Evolutionary conservation across 2,888 invertebrate genomes (phyloP), one percentile per base, ranked within the genome.

Genomic region (Melinopterus prodromus): DNA sequence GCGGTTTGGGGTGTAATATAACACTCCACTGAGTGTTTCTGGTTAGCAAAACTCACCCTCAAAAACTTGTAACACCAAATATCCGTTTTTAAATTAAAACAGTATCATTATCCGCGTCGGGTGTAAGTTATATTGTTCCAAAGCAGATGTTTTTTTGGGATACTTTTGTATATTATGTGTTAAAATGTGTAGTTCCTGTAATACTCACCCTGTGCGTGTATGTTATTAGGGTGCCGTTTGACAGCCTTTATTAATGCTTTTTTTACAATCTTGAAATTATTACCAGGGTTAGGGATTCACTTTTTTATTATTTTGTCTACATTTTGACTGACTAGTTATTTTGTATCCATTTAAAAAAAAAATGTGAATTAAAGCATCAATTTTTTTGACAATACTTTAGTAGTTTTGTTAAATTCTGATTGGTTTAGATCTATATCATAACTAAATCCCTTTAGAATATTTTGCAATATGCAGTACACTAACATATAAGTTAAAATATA

Each of bases 181-280:
- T 53, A 53, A 53, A 53, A 53, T 53, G 53, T 53, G 53, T 53
- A 53, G 53, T 53, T 53, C 53, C 53, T 53, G 53, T 53, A 53
- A 53, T 53, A 53, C 53, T 6, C 5, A 53, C 7, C 53, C 53
- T 12, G 9, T 9, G 12, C 12, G 53, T 53, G 53, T 53, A 53
- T 53, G 53, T 1, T 53, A 53, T 53, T 9, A 53, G 53, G 53
- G 53, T 7, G 7, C 12, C 53, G 12, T 53, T 53, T 53, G 53
- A 53, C 53, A 53, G 53, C 5, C 5, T 53, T 53, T 53, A 53
- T 53, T 53, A 53, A 53, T 53, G 53, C 12, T 53, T 12, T 53
- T 53, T 53, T 53, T 53, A 9, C 12, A 53, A 4, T 9, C 53
- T 53, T 53, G 53, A 53, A 53, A 53, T 53, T 53, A 53, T 12